These are phyloP conservation scores for Petrosia ficiformis DNA, from an alignment of 37 sponge, comb jelly and placozoan species.

Conservation along the genomic window DNA sequence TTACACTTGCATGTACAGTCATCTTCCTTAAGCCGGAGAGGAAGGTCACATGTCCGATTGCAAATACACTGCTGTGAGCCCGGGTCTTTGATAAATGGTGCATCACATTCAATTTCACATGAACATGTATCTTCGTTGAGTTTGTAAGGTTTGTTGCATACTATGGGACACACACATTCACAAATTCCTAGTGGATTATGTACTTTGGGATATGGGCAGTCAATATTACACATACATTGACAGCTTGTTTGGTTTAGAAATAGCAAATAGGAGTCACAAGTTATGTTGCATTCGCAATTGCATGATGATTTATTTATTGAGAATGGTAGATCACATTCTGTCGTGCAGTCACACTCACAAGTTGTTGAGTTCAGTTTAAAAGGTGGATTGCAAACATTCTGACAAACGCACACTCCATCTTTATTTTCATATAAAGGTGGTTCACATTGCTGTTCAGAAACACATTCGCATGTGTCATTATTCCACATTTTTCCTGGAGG, in stretches of 20 bases:
- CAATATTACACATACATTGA: too few species aligned
- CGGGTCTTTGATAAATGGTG: too few species aligned
- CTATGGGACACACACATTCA: not conserved
- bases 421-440: too few species aligned
- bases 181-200: not conserved
- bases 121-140: not conserved
- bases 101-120: too few species aligned
- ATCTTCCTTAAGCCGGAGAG: not conserved
- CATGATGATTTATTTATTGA: not conserved
- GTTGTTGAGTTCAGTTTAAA: not conserved
- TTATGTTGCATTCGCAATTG: not conserved
- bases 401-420: not conserved
- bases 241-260: too few species aligned
- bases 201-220: too few species aligned
- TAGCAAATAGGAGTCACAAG: too few species aligned
- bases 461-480: constrained; percentile 21
- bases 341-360: not conserved
- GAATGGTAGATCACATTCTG: not conserved
- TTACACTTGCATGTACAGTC: not conserved
- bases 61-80: too few species aligned
- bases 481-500: not conserved
- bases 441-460: too few species aligned
- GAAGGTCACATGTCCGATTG: not conserved
- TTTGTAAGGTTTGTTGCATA: not conserved
- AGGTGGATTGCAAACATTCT: not conserved